Base-by-base conservation (phyloP, 2,797 vertebrate species). In the Nyctibius grandis region DNA sequence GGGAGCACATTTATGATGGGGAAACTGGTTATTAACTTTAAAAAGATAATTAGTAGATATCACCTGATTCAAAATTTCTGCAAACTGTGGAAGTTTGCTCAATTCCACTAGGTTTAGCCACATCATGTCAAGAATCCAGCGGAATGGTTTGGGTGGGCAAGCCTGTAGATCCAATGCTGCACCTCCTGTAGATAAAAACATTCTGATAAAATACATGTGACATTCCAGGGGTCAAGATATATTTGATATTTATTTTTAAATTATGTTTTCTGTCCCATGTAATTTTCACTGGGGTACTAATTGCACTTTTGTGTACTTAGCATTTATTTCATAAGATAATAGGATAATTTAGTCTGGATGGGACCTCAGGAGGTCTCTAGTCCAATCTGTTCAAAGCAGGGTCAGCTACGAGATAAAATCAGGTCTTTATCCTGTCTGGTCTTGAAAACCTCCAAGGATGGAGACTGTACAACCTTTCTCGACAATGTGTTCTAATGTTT, bases 41-140 rank as follows among this genome's bases (percentile, higher is more conserved):
- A 54, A 87, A 79, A 85, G 5, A 56, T 40, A 67, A 91, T 74
- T 54, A 72, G 12, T 54, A 92, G 36, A 38, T 61, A 90, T 79
- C 57, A 98, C 98, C 98, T 98, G 98, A 81, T 97, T 95, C 97
- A 98, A 96, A 89, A 99, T 98, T 75, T 98, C 95, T 88, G 84
- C 72, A 94, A 99, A 99, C 28, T 98, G 97, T 25, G 97, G 94
- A 69, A 98, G 96, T 95, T 98, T 98, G 84, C 97, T 98, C 89
- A 99, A 91, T 96, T 99, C 98, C 51, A 98, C 98, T 11, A 99
- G 86, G 92, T 99, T 98, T 77, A 99, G 95, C 98, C 98, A 99
- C 3, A 97, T 97, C 97, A 98, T 97, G 73, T 99, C 98, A 47
- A 98, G 98, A 91, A 99, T 98, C 98, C 98, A 99, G 36, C 93